Evolutionary conservation across 1,140 invertebrate species (phyloP).

Genomic region (Drosophila bocqueti): DNA sequence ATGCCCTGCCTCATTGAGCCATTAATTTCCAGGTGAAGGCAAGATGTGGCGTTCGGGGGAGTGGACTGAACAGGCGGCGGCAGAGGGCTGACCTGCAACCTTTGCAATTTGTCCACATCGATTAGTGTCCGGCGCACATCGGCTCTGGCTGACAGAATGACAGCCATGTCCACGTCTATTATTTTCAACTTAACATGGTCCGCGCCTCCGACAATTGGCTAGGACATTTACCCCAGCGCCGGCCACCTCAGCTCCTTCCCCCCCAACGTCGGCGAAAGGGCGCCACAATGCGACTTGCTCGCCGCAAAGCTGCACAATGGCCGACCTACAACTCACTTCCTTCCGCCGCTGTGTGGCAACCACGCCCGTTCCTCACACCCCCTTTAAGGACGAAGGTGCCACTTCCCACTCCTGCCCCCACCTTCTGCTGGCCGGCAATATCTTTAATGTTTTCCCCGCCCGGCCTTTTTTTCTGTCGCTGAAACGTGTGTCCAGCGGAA

Average conservation of each 20-base stretch:
- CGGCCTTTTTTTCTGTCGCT: conserved; percentile 30
- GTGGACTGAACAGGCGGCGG: background rate
- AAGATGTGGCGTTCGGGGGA: conserved; percentile 44
- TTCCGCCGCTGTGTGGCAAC: conserved; percentile 53
- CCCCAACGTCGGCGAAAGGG: conserved; percentile 11
- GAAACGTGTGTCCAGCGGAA: conserved; percentile 82
- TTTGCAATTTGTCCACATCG: conserved; percentile 71
- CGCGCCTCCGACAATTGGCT: conserved; percentile 70
- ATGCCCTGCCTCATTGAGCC: conserved; percentile 65
- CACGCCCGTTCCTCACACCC: conserved; percentile 31
- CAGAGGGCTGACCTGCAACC: conserved; percentile 21
- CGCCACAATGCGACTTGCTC: conserved; percentile 66
- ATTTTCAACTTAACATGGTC: conserved; percentile 76
- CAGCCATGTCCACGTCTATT: conserved; percentile 79
- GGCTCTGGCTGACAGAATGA: conserved; percentile 68
- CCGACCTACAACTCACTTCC: conserved; percentile 79
- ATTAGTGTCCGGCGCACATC: conserved; percentile 71
- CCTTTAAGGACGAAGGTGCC: conserved; percentile 3
- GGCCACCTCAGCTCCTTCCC: conserved; percentile 7
- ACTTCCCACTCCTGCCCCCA: background rate
- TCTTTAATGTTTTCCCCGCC: conserved; percentile 65
- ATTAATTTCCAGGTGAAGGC: conserved; percentile 65
- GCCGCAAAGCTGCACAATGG: conserved; percentile 76
- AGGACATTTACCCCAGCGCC: conserved; percentile 48
- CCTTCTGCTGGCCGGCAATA: conserved; percentile 39